These are phyloP conservation scores for Pyrrhura leucotis DNA, from an alignment of 2,797 vertebrate species.

Conservation along the genomic window DNA sequence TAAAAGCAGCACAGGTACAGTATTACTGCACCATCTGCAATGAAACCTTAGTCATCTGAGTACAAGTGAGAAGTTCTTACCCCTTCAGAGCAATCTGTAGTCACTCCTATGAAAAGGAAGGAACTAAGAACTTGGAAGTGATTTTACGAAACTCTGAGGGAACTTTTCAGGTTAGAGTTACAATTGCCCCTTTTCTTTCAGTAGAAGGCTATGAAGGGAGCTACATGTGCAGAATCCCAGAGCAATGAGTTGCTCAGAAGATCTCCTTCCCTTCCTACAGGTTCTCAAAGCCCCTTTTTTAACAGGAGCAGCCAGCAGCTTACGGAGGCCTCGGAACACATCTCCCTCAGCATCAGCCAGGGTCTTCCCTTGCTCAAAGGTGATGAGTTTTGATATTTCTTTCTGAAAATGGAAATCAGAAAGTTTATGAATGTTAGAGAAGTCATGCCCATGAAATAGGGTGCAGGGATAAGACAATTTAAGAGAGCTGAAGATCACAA, in stretches of 20 bases:
- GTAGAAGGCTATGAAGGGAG: background rate
- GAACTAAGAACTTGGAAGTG: background rate
- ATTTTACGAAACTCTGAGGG: background rate
- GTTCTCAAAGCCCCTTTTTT: constrained; percentile 23
- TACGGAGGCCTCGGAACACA: constrained; percentile 96
- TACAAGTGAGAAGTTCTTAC: background rate
- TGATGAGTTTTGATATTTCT: constrained; percentile 93
- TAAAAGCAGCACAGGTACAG: background rate
- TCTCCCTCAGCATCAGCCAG: constrained; percentile 96
- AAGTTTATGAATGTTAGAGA: background rate
- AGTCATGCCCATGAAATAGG: background rate
- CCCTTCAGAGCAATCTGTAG: background rate
- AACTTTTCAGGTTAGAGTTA: background rate
- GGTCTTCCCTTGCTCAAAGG: constrained; percentile 95
- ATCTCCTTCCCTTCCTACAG: background rate
- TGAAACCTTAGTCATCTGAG: background rate
- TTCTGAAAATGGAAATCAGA: constrained; percentile 81
- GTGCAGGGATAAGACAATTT: background rate
- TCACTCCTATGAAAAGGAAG: background rate
- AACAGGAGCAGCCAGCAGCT: constrained; percentile 71
- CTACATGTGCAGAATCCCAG: background rate
- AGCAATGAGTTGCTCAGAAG: background rate
- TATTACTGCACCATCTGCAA: background rate
- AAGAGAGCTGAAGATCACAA: background rate
- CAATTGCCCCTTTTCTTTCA: background rate